Percentiles rank a stretch among this genome's conserved stretches.
Conservation (phyloP, 2,888 invertebrate species). For the Mechanitis mazaeus region DNA sequence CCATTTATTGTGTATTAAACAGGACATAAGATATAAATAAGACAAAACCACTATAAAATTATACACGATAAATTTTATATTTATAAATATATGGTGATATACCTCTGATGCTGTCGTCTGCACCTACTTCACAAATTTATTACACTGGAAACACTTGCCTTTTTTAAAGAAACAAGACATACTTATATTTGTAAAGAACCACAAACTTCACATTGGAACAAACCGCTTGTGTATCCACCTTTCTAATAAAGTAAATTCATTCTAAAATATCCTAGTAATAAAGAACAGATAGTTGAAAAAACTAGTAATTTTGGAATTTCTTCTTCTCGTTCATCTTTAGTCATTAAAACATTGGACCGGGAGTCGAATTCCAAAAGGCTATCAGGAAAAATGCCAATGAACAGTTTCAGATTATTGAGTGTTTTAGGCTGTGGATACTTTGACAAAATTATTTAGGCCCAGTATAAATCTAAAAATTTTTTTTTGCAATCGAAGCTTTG, state of each 20-base stretch:
- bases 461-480: slow-evolving; percentile 93
- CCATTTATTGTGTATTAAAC: too few species aligned
- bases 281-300: slow-evolving; percentile 80
- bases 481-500: slow-evolving; percentile 98
- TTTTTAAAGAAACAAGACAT: slow-evolving; percentile 86
- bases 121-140: slow-evolving; percentile 73
- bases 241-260: slow-evolving; percentile 78
- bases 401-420: slow-evolving; percentile 95
- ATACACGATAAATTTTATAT: too few species aligned
- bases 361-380: slow-evolving; percentile 86
- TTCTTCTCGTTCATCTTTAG: slow-evolving; percentile 68
- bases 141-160: slow-evolving; percentile 90
- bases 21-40: too few species aligned
- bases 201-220: slow-evolving; percentile 74
- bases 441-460: slow-evolving; percentile 98
- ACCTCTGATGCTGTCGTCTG: slow-evolving; percentile 82
- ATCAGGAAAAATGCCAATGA: slow-evolving; percentile 87
- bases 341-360: slow-evolving; percentile 83
- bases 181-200: slow-evolving; percentile 77
- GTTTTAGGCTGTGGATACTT: slow-evolving; percentile 99
- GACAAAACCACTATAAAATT: too few species aligned
- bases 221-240: slow-evolving; percentile 73
- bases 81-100: slow-evolving; percentile 74
- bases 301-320: slow-evolving; percentile 68
- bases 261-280: slow-evolving; percentile 93